Evolutionary conservation across 2,888 invertebrate genomes (phyloP).

Genomic region (Charanyca ferruginea): DNA sequence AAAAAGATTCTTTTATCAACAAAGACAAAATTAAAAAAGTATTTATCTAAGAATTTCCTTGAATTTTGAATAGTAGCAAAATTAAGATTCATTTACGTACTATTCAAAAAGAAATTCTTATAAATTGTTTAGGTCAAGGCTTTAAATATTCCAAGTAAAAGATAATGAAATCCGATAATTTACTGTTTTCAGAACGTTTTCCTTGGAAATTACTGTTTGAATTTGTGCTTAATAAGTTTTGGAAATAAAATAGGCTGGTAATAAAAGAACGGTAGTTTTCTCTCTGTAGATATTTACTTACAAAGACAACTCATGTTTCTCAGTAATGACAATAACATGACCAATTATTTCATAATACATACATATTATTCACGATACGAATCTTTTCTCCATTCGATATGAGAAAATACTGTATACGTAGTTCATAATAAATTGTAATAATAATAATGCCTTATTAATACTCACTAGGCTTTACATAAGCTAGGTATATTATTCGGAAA

Average conservation of each 20-base stretch:
- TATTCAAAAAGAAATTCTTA: conserved; percentile 12
- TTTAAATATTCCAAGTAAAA: not conserved
- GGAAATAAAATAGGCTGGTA: conserved; percentile 1
- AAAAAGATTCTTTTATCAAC: not conserved
- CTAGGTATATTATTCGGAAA: too few species aligned
- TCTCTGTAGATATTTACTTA: not conserved
- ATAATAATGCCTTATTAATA: too few species aligned
- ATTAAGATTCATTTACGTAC: not conserved
- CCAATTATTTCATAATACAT: conserved; percentile 29
- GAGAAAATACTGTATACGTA: not conserved
- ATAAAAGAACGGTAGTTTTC: not conserved
- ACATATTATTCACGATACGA: too few species aligned
- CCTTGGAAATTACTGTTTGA: not conserved
- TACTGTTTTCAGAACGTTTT: not conserved
- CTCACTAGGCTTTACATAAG: too few species aligned
- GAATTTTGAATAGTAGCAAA: not conserved
- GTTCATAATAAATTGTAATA: too few species aligned
- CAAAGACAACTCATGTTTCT: not conserved
- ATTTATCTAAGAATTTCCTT: not conserved
- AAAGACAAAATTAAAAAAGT: conserved; percentile 5
- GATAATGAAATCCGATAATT: conserved; percentile 8
- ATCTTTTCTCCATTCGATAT: not conserved
- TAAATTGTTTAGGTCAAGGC: conserved; percentile 10
- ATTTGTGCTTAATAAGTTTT: not conserved
- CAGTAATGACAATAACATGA: conserved; percentile 20